phyloP scores from a whole-genome alignment of 1,140 invertebrate genomes.

The Heliothis virescens region DNA sequence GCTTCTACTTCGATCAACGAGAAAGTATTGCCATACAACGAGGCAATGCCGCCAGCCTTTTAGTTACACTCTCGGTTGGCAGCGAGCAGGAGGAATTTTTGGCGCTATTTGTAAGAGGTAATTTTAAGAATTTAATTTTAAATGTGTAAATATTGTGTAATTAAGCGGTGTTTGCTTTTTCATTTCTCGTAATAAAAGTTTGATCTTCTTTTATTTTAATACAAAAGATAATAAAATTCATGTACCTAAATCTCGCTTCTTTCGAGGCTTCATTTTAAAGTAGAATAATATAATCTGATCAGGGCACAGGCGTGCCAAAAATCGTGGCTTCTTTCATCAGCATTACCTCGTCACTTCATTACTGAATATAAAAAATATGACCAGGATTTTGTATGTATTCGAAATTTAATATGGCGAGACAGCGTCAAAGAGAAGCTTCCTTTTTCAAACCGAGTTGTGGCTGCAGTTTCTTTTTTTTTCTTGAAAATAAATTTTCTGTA shows the following conservation, averaged over 20 bases:
- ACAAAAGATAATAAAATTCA: too few species aligned
- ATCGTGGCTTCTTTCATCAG: slow-evolving; percentile 36
- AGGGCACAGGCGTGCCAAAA: slow-evolving; percentile 11
- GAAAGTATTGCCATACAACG: too few species aligned
- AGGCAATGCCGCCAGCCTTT: too few species aligned
- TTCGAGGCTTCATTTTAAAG: slow-evolving; percentile 12
- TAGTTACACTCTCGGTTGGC: too few species aligned
- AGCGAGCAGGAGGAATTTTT: too few species aligned
- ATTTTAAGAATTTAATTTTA: too few species aligned
- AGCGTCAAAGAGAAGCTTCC: not conserved
- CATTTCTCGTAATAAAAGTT: too few species aligned
- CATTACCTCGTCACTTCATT: slow-evolving; percentile 32
- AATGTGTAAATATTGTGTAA: too few species aligned
- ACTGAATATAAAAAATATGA: slow-evolving; percentile 29
- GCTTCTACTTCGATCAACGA: too few species aligned
- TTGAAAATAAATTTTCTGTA: not conserved
- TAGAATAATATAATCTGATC: slow-evolving; percentile 44
- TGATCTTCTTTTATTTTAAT: too few species aligned
- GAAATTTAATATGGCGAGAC: slow-evolving; percentile 19
- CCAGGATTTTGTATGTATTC: slow-evolving; percentile 11
- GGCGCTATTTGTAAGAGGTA: too few species aligned
- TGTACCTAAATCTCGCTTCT: not conserved
- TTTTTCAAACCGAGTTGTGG: not conserved
- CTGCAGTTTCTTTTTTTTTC: not conserved
- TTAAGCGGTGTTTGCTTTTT: too few species aligned